Percentiles rank a stretch among this genome's conserved stretches.
Evolutionary conservation across 1,140 invertebrate species (phyloP).

Genomic region (Tetramorium simillimum): DNA sequence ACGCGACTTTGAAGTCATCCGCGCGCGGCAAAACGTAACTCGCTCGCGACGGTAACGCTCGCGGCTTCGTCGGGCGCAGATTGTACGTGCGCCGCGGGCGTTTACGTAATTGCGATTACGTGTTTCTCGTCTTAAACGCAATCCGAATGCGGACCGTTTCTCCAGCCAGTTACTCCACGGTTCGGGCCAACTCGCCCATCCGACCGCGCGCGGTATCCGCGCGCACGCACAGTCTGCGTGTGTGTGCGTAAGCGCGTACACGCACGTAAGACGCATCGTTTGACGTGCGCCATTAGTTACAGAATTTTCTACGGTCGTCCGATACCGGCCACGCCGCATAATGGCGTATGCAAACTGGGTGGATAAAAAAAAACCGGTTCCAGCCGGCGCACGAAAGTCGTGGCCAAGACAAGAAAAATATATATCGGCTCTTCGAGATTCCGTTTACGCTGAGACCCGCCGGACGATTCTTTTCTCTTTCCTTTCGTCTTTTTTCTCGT

Average conservation of each 20-base stretch:
- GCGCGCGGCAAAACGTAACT: slow-evolving; percentile 19
- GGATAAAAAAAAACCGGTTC: slow-evolving; percentile 71
- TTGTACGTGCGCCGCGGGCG: slow-evolving; percentile 4
- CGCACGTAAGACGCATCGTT: slow-evolving; percentile 40
- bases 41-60: slow-evolving; percentile 1
- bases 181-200: background rate
- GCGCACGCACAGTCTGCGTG: background rate
- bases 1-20: slow-evolving; percentile 34
- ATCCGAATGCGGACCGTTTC: slow-evolving; percentile 49
- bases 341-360: slow-evolving; percentile 57
- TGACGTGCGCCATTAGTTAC: slow-evolving; percentile 67
- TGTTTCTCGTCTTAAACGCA: slow-evolving; percentile 60
- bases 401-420: slow-evolving; percentile 51
- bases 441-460: slow-evolving; percentile 5
- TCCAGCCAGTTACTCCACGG: slow-evolving; percentile 14
- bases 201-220: background rate
- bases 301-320: slow-evolving; percentile 64
- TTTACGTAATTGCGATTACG: slow-evolving; percentile 70
- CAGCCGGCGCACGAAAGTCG: slow-evolving; percentile 61
- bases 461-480: background rate
- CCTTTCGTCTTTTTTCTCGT: background rate
- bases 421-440: slow-evolving; percentile 62
- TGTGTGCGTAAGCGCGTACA: background rate
- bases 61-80: slow-evolving; percentile 13
- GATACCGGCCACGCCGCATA: slow-evolving; percentile 49